A percentile compares a stretch with the other conserved stretches of the same genome.
phyloP scores from a whole-genome alignment of 2,113 vertebrate genomes.

The Epinephelus fuscoguttatus region DNA sequence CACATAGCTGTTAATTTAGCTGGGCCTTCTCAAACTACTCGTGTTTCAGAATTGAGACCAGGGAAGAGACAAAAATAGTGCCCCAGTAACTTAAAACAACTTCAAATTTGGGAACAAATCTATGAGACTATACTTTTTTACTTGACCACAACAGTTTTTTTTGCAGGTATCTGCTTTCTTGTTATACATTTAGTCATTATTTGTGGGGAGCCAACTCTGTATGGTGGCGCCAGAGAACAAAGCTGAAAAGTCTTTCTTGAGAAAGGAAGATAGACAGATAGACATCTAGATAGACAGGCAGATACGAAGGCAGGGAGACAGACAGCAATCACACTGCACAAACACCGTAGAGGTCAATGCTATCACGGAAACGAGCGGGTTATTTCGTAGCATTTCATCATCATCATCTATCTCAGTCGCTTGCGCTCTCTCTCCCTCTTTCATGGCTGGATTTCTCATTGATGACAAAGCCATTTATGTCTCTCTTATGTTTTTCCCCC shows the following conservation, averaged over 20 bases:
- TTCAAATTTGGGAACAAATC: conserved; percentile 2
- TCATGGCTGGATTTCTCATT: conserved; percentile 76
- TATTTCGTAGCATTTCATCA: conserved; percentile 80
- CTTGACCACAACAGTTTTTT: not conserved
- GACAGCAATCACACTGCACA: conserved; percentile 59
- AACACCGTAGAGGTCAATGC: conserved; percentile 73
- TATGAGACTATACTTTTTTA: not conserved
- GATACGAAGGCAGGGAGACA: conserved; percentile 46
- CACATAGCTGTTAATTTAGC: not conserved
- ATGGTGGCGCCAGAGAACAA: conserved; percentile 29
- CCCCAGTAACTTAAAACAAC: not conserved
- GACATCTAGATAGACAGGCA: conserved; percentile 42
- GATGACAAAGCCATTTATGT: conserved; percentile 79
- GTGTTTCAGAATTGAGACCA: not conserved
- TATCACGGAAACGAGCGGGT: conserved; percentile 65
- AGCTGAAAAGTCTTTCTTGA: conserved; percentile 26
- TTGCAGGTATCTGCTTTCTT: conserved; percentile 7
- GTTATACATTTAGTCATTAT: conserved; percentile 1
- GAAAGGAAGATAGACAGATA: conserved; percentile 37
- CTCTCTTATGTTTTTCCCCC: conserved; percentile 48
- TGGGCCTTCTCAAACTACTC: not conserved
- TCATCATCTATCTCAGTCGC: conserved; percentile 71
- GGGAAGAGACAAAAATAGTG: not conserved
- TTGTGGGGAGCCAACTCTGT: not conserved
- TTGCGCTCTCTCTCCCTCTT: conserved; percentile 62